These are phyloP conservation scores for Aporrectodea caliginosa DNA, from an alignment of 1,140 invertebrate genomes.

Conservation along the genomic window DNA sequence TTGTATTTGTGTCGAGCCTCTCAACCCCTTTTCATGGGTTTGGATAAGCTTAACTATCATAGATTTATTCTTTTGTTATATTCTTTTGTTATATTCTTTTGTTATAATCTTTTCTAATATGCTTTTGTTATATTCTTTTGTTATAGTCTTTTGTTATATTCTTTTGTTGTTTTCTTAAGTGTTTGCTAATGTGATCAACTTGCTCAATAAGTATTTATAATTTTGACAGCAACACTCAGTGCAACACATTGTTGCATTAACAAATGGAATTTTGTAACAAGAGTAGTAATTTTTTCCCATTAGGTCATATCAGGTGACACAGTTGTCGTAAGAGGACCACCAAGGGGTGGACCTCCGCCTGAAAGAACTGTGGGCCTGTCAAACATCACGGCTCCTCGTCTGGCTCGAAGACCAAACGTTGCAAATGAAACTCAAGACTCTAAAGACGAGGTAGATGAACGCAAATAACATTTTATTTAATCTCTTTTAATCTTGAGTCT, in stretches of 20 bases:
- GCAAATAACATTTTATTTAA: too few relatives aligned
- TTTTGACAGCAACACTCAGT: too few relatives aligned
- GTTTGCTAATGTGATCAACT: background rate
- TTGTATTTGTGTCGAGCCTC: too few relatives aligned
- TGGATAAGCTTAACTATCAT: too few relatives aligned
- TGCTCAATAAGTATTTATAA: too few relatives aligned
- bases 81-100: too few relatives aligned
- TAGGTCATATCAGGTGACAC: conserved; percentile 86
- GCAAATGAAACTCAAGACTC: conserved; percentile 47
- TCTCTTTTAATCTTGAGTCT: too few relatives aligned
- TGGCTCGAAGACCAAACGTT: conserved; percentile 69
- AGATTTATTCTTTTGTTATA: too few relatives aligned
- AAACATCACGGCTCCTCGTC: conserved; percentile 84
- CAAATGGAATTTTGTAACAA: background rate
- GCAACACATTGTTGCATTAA: background rate
- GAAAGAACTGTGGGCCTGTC: conserved; percentile 86
- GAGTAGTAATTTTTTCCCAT: background rate
- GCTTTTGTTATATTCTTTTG: background rate
- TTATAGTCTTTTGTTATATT: background rate
- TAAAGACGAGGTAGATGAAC: conserved; percentile 74
- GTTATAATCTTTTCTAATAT: too few relatives aligned
- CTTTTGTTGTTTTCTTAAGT: background rate
- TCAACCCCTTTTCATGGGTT: too few relatives aligned
- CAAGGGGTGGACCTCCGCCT: conserved; percentile 75
- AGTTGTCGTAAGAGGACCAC: conserved; percentile 75